A percentile compares a stretch with the other conserved stretches of the same genome.
These are phyloP conservation scores for Celastrina argiolus DNA, from an alignment of 2,888 invertebrate genomes.

Conservation along the genomic window DNA sequence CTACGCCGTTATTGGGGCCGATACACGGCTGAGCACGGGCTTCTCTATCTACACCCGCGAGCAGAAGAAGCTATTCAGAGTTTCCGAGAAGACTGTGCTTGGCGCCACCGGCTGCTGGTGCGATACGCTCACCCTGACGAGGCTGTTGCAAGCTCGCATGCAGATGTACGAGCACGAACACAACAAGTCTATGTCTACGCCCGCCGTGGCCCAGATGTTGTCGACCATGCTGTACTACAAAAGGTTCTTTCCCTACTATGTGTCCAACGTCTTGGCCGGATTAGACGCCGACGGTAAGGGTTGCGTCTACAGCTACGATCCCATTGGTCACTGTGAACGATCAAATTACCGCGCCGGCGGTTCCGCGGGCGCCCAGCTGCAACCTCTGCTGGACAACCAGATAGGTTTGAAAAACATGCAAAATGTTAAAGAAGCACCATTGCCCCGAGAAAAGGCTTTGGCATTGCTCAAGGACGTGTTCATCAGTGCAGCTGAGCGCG, in stretches of 20 bases:
- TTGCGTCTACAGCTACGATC: conserved; percentile 97
- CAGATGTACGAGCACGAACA: conserved; percentile 98
- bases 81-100: conserved; percentile 91
- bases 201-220: conserved; percentile 96
- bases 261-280: conserved; percentile 96
- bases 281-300: conserved; percentile 96
- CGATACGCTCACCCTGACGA: conserved; percentile 93
- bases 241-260: conserved; percentile 98
- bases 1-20: conserved; percentile 96
- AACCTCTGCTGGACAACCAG: conserved; percentile 97
- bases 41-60: conserved; percentile 93
- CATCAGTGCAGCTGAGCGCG: conserved; percentile 97
- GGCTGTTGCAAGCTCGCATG: conserved; percentile 89
- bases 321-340: conserved; percentile 95
- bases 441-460: conserved; percentile 89
- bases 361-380: conserved; percentile 91
- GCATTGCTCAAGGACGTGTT: conserved; percentile 95
- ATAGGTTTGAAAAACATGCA: conserved; percentile 93
- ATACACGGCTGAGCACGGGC: conserved; percentile 94
- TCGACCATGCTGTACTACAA: conserved; percentile 97
- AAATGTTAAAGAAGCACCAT: conserved; percentile 78
- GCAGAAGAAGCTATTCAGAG: conserved; percentile 90
- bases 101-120: conserved; percentile 99
- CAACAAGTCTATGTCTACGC: conserved; percentile 93
- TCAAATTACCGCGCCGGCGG: conserved; percentile 92